Conservation (phyloP, 2,888 invertebrate species). For the Holacanthella duospinosa region DNA sequence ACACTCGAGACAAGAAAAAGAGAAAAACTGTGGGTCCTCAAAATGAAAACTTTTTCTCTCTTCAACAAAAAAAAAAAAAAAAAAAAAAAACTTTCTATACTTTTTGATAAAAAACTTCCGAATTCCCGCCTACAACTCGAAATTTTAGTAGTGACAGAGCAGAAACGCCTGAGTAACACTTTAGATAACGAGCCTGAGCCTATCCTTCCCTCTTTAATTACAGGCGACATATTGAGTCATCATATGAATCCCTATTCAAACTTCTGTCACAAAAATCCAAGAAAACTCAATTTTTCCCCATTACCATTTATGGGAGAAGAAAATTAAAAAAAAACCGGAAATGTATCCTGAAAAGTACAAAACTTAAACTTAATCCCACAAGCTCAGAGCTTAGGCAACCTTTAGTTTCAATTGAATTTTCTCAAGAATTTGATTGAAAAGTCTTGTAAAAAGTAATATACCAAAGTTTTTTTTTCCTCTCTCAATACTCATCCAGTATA, state of each 20-base stretch:
- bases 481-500: too few relatives aligned
- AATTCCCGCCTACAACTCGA: not conserved
- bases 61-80: not conserved
- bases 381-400: too few relatives aligned
- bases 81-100: not conserved
- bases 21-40: not conserved
- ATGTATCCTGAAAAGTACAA: not conserved
- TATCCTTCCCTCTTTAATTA: slow-evolving; percentile 7
- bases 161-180: not conserved
- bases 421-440: slow-evolving; percentile 20
- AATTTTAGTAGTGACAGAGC: not conserved
- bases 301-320: not conserved
- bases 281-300: not conserved
- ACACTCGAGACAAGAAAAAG: slow-evolving; percentile 15
- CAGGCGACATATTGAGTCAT: slow-evolving; percentile 18
- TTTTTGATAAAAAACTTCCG: not conserved
- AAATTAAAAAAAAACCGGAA: not conserved
- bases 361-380: too few relatives aligned
- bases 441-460: slow-evolving; percentile 17
- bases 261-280: not conserved
- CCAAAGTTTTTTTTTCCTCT: too few relatives aligned
- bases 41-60: not conserved
- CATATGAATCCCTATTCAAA: slow-evolving; percentile 7
- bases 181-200: not conserved
- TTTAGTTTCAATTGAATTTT: slow-evolving; percentile 18